Base-by-base conservation (phyloP, 2,113 vertebrate species). In the Saccopteryx bilineata region DNA sequence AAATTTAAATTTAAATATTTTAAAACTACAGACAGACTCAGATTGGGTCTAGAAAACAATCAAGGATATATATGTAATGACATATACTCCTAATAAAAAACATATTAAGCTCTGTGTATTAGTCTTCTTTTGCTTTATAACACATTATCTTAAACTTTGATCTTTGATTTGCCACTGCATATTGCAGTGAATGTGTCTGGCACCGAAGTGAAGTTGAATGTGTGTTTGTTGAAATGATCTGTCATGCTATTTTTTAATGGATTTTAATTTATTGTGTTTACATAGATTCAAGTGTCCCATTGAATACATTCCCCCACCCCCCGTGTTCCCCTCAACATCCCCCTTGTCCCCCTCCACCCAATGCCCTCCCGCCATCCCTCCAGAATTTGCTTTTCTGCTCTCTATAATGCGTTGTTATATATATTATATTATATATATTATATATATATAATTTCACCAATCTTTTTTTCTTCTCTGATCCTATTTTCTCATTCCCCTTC, bases 221-320 rank as follows among this genome's bases (percentile, higher is more conserved):
- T 1, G 33, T 58, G 24, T 72, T 94, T 90, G 69, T 87, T 92
- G 91, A 94, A 94, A 93, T 96, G 75, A 90, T 31, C 52, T 93
- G 89, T 71, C 87, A 92, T 95, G 10, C 21, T 58, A 24, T 87
- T 68, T 68, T 60, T 39, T 39, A 39, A 39, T 39, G 39, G 39
- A 39, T 39, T 39, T 39, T 39, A 39, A 39, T 39, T 39, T 39
- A 39, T 39, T 39, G 39, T 39, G 39, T 39, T 39, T 39, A 39
- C 39, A 39, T 39, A 39, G 39, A 39, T 39, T 39, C 39, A 39
- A 39, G 39, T 39, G 39, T 39, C 39, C 39, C 39, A 39, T 39
- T 39, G 39, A 39, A 39, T 39, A 39, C 39, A 39, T 39, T 3
- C 39, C 39, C 39, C 39, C 39, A 39, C 39, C 39, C 39, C 39